Evolutionary conservation across 2,888 invertebrate species (phyloP).

Genomic region (Strigamia maritima): DNA sequence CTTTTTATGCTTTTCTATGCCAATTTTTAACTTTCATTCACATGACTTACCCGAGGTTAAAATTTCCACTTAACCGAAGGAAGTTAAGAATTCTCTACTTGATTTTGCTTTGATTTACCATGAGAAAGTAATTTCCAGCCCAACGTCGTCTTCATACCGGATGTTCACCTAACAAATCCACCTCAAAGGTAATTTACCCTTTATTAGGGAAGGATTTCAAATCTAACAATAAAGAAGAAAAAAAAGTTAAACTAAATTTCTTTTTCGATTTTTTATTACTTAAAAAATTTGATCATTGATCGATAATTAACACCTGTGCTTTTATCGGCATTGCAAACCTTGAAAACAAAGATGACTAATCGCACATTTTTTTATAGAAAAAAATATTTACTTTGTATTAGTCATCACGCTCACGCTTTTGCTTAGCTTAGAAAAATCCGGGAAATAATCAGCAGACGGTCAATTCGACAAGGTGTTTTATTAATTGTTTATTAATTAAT

Average conservation of each 20-base stretch:
- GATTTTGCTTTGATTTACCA: not conserved
- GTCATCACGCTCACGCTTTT: not conserved
- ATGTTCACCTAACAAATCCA: not conserved
- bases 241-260: no score
- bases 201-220: no score
- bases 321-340: not conserved
- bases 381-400: constrained; percentile 10
- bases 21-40: not conserved
- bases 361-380: not conserved
- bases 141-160: not conserved
- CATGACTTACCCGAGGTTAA: not conserved
- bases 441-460: not conserved
- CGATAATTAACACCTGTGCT: not conserved
- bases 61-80: not conserved
- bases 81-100: not conserved
- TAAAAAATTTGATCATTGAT: not conserved
- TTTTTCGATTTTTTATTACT: not conserved
- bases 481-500: not conserved
- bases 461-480: not conserved
- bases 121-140: not conserved
- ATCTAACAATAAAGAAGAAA: no score
- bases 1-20: not conserved
- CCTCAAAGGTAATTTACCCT: no score
- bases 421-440: not conserved
- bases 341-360: constrained; percentile 15